Conservation (phyloP, 2,888 invertebrate genomes). For the Deilephila elpenor region DNA sequence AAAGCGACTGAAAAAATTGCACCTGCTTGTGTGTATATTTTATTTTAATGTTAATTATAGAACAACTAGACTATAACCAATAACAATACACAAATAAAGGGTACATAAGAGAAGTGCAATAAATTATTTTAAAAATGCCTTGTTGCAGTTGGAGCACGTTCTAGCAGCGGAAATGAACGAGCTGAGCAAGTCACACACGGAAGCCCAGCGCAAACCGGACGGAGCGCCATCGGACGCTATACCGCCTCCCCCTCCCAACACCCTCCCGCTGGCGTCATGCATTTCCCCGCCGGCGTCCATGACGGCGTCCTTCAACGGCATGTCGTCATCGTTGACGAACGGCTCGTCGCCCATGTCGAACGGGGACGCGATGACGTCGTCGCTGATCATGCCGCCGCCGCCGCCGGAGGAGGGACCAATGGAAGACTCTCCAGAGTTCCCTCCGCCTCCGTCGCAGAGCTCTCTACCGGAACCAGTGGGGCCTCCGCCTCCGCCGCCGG, state of each 20-base stretch:
- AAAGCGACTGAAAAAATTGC: no score
- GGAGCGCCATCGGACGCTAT: constrained; percentile 77
- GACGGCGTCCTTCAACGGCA: constrained; percentile 53
- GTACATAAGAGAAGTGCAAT: no score
- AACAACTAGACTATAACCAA: no score
- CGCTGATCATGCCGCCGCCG: constrained; percentile 64
- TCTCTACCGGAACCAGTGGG: constrained; percentile 90
- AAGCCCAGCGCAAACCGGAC: constrained; percentile 75
- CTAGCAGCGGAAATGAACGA: constrained; percentile 77
- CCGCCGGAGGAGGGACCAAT: constrained; percentile 54
- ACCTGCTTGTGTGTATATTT: no score
- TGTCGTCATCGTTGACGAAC: constrained; percentile 41
- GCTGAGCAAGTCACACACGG: constrained; percentile 68
- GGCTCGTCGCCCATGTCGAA: constrained; percentile 46
- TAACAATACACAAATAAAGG: no score
- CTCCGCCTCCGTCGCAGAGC: constrained; percentile 75
- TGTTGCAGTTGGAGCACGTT: constrained; percentile 72
- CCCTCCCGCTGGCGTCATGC: constrained; percentile 65
- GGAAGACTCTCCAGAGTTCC: constrained; percentile 65
- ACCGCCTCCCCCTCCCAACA: constrained; percentile 69
- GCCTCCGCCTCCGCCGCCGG: constrained; percentile 89
- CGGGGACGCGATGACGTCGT: constrained; percentile 63
- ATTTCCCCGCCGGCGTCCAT: constrained; percentile 57
- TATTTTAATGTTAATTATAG: no score
- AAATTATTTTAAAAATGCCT: neutral